Conservation (phyloP, 2,888 invertebrate species). For the Limnephilus lunatus region DNA sequence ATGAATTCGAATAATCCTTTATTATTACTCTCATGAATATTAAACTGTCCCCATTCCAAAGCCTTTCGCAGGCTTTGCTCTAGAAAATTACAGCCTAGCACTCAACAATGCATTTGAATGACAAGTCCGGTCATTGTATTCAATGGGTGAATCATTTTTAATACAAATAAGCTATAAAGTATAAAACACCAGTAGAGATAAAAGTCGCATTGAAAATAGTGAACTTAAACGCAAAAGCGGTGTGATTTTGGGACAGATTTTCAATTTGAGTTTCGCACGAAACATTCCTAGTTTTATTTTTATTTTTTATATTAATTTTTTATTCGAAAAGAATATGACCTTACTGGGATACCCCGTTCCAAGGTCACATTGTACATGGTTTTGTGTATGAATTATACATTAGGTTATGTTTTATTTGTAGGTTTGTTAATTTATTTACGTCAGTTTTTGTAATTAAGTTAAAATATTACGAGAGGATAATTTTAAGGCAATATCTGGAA, state of each 20-base stretch:
- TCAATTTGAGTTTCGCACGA: background rate
- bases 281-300: background rate
- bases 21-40: background rate
- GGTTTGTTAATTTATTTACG: too few species aligned
- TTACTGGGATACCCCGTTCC: too few species aligned
- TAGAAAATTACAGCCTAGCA: background rate
- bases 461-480: too few species aligned
- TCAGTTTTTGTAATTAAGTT: too few species aligned
- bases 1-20: background rate
- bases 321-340: too few species aligned
- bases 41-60: background rate
- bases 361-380: too few species aligned
- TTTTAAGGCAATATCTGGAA: too few species aligned
- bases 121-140: constrained; percentile 19
- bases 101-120: constrained; percentile 33
- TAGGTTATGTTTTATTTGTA: too few species aligned
- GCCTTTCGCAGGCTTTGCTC: background rate
- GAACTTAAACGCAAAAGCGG: background rate
- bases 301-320: too few species aligned
- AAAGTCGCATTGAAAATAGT: constrained; percentile 25
- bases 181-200: constrained; percentile 11
- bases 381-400: too few species aligned
- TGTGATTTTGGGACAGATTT: background rate
- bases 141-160: constrained; percentile 26
- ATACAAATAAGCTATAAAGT: constrained; percentile 34